These are phyloP conservation scores for Podiceps cristatus DNA, from an alignment of 2,113 vertebrate species.

Conservation along the genomic window DNA sequence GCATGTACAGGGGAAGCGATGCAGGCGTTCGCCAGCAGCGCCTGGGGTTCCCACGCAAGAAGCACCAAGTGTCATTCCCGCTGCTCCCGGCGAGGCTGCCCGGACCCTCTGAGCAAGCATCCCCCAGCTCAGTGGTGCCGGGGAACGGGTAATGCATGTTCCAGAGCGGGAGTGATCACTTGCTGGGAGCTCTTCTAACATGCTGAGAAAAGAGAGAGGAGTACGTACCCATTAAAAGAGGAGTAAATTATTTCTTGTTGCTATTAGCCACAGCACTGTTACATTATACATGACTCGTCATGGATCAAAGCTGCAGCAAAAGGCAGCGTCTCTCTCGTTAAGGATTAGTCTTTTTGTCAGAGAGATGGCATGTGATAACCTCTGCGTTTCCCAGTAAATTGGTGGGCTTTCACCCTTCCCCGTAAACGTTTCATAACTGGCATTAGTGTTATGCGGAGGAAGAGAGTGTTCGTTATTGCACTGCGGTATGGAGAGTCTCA, in stretches of 20 bases:
- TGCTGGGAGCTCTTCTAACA: background rate
- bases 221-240: background rate
- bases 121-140: accelerated
- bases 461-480: accelerated
- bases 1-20: accelerated
- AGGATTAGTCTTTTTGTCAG: background rate
- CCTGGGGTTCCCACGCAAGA: accelerated
- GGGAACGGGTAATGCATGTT: accelerated
- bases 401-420: background rate
- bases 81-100: accelerated
- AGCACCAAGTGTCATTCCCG: accelerated
- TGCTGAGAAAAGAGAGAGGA: background rate
- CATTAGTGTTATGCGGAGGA: no score
- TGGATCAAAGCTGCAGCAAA: background rate
- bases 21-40: accelerated
- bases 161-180: accelerated
- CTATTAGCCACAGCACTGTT: background rate
- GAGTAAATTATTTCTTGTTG: background rate
- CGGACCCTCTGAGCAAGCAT: background rate
- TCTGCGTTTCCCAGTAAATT: background rate
- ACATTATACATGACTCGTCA: background rate
- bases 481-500: accelerated
- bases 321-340: background rate
- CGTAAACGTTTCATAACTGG: background rate
- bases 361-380: background rate